Conservation (phyloP, 2,888 invertebrate species). For the Eutolmus rufibarbis region DNA sequence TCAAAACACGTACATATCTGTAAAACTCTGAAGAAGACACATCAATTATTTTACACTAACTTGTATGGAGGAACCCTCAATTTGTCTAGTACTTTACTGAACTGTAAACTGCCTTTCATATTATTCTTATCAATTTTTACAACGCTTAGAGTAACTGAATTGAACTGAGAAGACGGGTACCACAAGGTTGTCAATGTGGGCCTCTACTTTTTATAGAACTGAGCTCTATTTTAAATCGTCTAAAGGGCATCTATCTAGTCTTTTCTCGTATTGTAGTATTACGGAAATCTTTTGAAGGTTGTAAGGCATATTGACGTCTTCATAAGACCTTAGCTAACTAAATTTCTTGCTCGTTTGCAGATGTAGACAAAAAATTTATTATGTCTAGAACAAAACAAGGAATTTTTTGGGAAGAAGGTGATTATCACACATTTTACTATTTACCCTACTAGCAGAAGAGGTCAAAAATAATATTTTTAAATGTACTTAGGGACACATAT, state of each 20-base stretch:
- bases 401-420: background rate
- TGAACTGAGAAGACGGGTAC: background rate
- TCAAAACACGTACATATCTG: background rate
- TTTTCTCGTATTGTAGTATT: background rate
- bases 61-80: background rate
- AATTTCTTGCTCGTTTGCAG: background rate
- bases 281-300: background rate
- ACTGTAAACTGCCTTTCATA: background rate
- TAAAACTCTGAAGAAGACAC: background rate
- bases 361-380: background rate
- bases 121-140: background rate
- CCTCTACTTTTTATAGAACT: background rate
- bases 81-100: background rate
- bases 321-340: background rate
- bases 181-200: background rate
- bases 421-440: background rate
- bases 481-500: conserved; percentile 25
- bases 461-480: background rate
- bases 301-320: background rate
- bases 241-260: background rate
- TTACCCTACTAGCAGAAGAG: background rate
- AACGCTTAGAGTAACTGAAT: background rate
- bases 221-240: background rate
- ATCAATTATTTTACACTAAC: conserved; percentile 1
- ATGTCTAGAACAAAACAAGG: conserved; percentile 1